Conservation (phyloP, 2,113 vertebrate species). For the Dryoscopus gambensis region DNA sequence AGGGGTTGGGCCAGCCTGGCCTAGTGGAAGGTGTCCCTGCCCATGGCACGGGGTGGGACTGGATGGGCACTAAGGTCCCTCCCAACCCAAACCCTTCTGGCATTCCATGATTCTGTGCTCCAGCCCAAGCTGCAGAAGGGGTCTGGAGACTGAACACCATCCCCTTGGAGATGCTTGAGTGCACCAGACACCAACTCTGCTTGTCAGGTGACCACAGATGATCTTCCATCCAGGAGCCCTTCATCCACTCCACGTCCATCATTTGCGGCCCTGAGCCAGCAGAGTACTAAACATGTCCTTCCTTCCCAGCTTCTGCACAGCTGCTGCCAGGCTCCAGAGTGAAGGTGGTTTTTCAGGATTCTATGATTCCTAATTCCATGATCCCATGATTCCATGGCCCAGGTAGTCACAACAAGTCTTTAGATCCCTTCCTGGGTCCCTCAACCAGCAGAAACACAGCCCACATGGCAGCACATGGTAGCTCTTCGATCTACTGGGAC, state of each 20-base stretch:
- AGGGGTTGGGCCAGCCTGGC: rapidly evolving
- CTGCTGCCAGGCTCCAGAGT: not conserved
- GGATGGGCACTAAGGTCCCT: rapidly evolving
- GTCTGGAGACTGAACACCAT: not conserved
- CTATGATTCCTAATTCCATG: not conserved
- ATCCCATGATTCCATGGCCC: not conserved
- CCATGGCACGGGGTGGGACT: rapidly evolving
- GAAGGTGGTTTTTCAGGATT: not conserved
- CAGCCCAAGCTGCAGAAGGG: not conserved
- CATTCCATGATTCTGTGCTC: not conserved
- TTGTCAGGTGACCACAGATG: rapidly evolving
- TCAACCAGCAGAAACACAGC: not conserved
- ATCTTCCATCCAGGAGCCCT: not conserved
- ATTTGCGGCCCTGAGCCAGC: not conserved
- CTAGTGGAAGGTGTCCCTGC: rapidly evolving
- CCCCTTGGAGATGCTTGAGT: rapidly evolving
- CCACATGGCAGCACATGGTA: not conserved
- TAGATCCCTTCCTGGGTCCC: not conserved
- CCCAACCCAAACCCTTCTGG: not conserved
- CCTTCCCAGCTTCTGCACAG: not conserved
- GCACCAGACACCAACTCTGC: not conserved
- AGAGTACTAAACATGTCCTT: not conserved
- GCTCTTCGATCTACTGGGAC: not conserved
- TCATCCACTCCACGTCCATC: not conserved
- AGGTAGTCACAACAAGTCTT: not conserved